These are phyloP conservation scores for Venustoraphidia nigricollis DNA, from an alignment of 2,888 invertebrate genomes.

Conservation along the genomic window DNA sequence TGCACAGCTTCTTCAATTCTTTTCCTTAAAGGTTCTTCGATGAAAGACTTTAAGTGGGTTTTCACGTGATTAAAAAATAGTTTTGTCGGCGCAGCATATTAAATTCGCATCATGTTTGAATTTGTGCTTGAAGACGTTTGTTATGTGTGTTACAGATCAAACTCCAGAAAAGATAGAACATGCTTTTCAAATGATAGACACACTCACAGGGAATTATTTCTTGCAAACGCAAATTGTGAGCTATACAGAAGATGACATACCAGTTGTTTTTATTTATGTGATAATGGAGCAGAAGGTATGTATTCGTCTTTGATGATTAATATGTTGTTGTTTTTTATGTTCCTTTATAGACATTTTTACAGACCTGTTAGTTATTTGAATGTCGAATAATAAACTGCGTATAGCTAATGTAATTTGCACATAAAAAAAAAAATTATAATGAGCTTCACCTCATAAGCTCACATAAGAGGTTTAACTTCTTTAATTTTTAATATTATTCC, in stretches of 20 bases:
- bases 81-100: too few species aligned
- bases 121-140: too few species aligned
- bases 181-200: slow-evolving; percentile 60
- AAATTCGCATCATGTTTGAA: too few species aligned
- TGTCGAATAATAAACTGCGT: not conserved
- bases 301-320: slow-evolving; percentile 12
- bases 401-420: too few species aligned
- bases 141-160: slow-evolving; percentile 23
- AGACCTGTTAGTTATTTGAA: slow-evolving; percentile 4
- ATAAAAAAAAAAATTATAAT: too few species aligned
- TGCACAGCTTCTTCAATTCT: too few species aligned
- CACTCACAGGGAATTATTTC: slow-evolving; percentile 66
- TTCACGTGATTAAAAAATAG: too few species aligned
- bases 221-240: slow-evolving; percentile 80
- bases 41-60: too few species aligned
- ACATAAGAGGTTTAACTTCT: too few species aligned
- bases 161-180: slow-evolving; percentile 55
- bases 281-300: slow-evolving; percentile 55
- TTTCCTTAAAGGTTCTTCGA: too few species aligned
- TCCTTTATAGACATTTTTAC: slow-evolving; percentile 8
- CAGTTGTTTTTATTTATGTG: slow-evolving; percentile 70
- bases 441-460: too few species aligned
- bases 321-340: slow-evolving; percentile 6
- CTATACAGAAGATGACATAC: slow-evolving; percentile 63
- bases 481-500: too few species aligned